Base-by-base conservation (phyloP, 2,113 vertebrate species). In the Malurus elegans region DNA sequence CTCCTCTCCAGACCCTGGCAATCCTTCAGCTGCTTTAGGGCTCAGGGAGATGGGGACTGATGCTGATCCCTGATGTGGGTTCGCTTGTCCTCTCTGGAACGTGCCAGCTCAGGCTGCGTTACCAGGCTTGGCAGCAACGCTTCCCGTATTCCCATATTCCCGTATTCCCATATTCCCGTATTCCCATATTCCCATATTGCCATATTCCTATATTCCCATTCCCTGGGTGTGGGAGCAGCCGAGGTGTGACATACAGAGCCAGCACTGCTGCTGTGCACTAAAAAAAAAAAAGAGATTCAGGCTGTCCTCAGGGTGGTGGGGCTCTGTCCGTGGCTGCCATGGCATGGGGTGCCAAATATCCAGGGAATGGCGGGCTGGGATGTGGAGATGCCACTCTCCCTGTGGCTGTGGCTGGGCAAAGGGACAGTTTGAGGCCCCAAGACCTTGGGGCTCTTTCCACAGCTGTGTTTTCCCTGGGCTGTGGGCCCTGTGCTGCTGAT, bases 401-500 rank as follows among this genome's bases (percentile, higher is more conserved):
- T 2, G 4, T 56, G 72, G 5, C 25, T 2, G 2, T 3, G 6
- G 9, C 26, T 80, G 54, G 24, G 12, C 0, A 4, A 66, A 26
- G 42, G 62, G 48, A 8, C 0, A 6, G 14, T 58, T 14, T 65
- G 1, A 57, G 47, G 32, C 2, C 54, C 54, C 9, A 0, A 2
- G n/a, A 53, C 10, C 54, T 47, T 1, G 1, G 29, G 40, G 12
- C 28, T 20, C 8, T 69, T 53, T 14, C 56, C 21, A 6, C 13
- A 7, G 1, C 2, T 51, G 70, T 16, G 2, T 15, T 70, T 50
- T 1, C 8, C 15, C 31, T 44, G 9, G 29, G 20, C 44, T 9
- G 4, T 6, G 51, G 71, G 64, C 44, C 32, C 12, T 3, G 26
- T 0, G 0, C 3, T 54, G 34, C 8, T 15, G 19, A 14, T 0